A percentile compares a stretch with the other conserved stretches of the same genome.
These are phyloP conservation scores for Lethenteron reissneri DNA, from an alignment of 2,113 vertebrate genomes.

Conservation along the genomic window DNA sequence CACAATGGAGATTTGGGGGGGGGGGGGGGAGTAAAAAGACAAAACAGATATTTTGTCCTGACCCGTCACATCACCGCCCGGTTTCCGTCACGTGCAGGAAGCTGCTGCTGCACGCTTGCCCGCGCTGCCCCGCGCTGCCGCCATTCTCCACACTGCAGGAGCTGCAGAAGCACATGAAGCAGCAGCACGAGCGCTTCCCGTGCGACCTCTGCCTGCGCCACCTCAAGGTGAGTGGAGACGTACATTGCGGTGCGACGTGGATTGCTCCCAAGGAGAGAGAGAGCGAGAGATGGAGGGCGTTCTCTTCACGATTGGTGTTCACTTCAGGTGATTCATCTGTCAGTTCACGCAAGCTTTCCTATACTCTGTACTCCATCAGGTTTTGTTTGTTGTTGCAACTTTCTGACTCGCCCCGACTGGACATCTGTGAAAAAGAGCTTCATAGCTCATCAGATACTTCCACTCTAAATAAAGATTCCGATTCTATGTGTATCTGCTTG, in stretches of 20 bases:
- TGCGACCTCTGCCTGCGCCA: constrained; percentile 81
- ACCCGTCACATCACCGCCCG: no score
- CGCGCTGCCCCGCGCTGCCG: constrained; percentile 39
- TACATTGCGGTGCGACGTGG: background rate
- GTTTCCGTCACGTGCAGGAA: constrained; percentile 26
- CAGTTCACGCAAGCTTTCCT: background rate
- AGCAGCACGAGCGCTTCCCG: constrained; percentile 78
- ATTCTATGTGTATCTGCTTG: no score
- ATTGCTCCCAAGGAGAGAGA: background rate
- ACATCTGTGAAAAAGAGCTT: no score
- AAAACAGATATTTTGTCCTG: no score
- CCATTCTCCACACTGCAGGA: constrained; percentile 61
- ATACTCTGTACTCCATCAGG: background rate
- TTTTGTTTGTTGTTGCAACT: no score
- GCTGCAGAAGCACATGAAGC: constrained; percentile 90
- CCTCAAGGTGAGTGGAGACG: constrained; percentile 41
- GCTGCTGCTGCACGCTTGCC: constrained; percentile 56
- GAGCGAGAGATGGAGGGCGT: background rate
- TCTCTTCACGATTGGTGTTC: background rate
- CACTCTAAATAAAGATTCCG: no score
- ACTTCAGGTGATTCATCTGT: background rate
- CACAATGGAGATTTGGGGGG: no score
- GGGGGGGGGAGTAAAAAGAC: no score
- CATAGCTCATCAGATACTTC: no score
- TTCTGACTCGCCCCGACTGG: no score